Conservation (phyloP, 2,797 vertebrate species). For the Orestias chungarensis region DNA sequence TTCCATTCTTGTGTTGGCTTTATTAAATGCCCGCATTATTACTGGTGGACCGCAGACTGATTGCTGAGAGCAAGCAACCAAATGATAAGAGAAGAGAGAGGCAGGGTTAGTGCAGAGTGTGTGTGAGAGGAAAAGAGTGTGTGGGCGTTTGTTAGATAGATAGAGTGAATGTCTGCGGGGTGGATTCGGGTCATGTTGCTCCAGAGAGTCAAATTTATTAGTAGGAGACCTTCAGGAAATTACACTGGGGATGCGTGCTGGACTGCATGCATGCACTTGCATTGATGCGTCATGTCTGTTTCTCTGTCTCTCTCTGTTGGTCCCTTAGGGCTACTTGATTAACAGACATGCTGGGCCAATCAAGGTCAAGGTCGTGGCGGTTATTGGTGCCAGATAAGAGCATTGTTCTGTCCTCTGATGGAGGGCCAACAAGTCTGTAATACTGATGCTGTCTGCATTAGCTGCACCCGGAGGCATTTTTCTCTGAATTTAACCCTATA, state of each 20-base stretch:
- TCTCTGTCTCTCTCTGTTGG: slow-evolving; percentile 30
- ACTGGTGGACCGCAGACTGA: slow-evolving; percentile 62
- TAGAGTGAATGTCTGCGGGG: slow-evolving; percentile 33
- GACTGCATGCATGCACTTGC: slow-evolving; percentile 19
- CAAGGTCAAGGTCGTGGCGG: slow-evolving; percentile 64
- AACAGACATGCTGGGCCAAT: slow-evolving; percentile 66
- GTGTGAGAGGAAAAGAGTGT: slow-evolving; percentile 26
- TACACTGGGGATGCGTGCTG: slow-evolving; percentile 26
- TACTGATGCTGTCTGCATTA: slow-evolving; percentile 46
- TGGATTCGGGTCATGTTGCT: slow-evolving; percentile 63
- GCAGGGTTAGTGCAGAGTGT: slow-evolving; percentile 5
- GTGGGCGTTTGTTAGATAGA: slow-evolving; percentile 39
- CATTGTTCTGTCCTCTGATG: slow-evolving; percentile 49
- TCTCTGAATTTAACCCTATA: slow-evolving; percentile 30
- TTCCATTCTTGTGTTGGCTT: slow-evolving; percentile 58
- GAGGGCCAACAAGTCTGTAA: slow-evolving; percentile 43
- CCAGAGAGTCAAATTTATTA: slow-evolving; percentile 71
- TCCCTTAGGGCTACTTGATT: slow-evolving; percentile 56
- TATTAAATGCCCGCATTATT: slow-evolving; percentile 74
- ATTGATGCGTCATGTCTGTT: slow-evolving; percentile 51
- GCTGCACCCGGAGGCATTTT: slow-evolving; percentile 41
- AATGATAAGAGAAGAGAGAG: slow-evolving; percentile 64
- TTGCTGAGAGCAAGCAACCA: slow-evolving; percentile 50
- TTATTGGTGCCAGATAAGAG: slow-evolving; percentile 59
- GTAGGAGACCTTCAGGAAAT: slow-evolving; percentile 66